A percentile compares a stretch with the other conserved stretches of the same genome.
phyloP scores from a whole-genome alignment of 2,113 vertebrate species.

The Psilopsiagon aymara region DNA sequence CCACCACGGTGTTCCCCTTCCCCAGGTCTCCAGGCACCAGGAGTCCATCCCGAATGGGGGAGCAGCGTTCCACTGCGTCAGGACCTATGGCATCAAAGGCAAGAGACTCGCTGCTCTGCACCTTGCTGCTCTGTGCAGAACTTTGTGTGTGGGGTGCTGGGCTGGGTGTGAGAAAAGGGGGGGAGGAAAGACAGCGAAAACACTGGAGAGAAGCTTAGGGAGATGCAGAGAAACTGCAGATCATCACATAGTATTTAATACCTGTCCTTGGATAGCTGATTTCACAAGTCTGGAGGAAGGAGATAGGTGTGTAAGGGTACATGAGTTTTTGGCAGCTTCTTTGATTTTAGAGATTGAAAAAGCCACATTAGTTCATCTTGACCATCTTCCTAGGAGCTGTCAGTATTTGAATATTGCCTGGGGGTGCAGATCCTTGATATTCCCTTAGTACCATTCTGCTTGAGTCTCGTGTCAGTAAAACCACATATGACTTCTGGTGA shows the following conservation, averaged over 20 bases:
- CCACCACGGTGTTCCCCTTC: conserved; percentile 97
- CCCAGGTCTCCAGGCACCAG: conserved; percentile 95
- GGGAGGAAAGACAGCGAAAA: conserved; percentile 42
- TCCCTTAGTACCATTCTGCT: neutral
- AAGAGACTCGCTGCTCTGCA: conserved; percentile 90
- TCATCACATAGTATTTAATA: neutral
- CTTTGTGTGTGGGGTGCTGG: conserved; percentile 65
- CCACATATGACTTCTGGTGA: neutral
- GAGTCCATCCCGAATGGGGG: conserved; percentile 96
- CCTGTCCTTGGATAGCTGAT: rapidly evolving
- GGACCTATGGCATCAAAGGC: conserved; percentile 99
- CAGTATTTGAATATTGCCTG: conserved; percentile 12
- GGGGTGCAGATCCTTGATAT: neutral
- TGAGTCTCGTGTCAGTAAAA: neutral
- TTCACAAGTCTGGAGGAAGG: neutral
- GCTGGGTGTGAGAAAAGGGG: conserved; percentile 62
- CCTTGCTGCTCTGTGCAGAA: conserved; percentile 79
- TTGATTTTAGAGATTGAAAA: neutral
- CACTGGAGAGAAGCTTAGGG: neutral
- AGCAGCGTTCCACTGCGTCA: conserved; percentile 97
- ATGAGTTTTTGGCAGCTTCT: neutral
- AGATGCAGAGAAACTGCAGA: neutral
- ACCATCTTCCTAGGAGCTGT: neutral
- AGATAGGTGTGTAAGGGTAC: neutral
- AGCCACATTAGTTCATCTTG: neutral